Evolutionary conservation across 2,888 invertebrate species (phyloP).

Genomic region (Serripes groenlandicus): DNA sequence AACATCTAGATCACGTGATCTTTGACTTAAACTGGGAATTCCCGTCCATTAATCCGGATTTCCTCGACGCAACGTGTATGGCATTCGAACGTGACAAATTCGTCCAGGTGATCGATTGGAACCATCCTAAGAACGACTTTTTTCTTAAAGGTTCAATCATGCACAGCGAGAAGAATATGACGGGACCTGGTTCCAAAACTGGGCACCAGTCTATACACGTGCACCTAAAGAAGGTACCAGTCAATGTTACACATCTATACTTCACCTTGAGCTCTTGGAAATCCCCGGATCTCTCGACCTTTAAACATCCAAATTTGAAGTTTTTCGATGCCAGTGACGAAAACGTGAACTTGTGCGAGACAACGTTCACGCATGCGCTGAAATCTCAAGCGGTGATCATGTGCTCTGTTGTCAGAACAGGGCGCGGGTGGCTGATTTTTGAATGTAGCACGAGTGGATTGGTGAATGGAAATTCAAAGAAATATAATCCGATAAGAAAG

Average conservation of each 20-base stretch:
- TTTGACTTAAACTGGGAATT: constrained; percentile 53
- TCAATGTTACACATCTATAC: constrained; percentile 39
- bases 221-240: constrained; percentile 39
- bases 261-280: constrained; percentile 56
- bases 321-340: constrained; percentile 43
- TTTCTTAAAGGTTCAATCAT: constrained; percentile 28
- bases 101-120: constrained; percentile 42
- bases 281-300: constrained; percentile 46
- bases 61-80: constrained; percentile 49
- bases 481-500: constrained; percentile 36
- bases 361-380: constrained; percentile 45
- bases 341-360: constrained; percentile 42
- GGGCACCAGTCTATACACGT: constrained; percentile 51
- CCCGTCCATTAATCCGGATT: constrained; percentile 36
- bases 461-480: constrained; percentile 46
- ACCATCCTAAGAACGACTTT: constrained; percentile 35
- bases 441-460: constrained; percentile 35
- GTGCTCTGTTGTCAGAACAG: constrained; percentile 40
- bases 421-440: constrained; percentile 44
- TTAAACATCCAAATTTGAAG: constrained; percentile 39
- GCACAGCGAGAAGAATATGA: constrained; percentile 44
- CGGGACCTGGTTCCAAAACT: constrained; percentile 28
- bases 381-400: constrained; percentile 55
- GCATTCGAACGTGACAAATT: constrained; percentile 36
- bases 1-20: constrained; percentile 46